These are phyloP conservation scores for Tangachromis dhanisi DNA, from an alignment of 2,113 vertebrate genomes.

Conservation along the genomic window DNA sequence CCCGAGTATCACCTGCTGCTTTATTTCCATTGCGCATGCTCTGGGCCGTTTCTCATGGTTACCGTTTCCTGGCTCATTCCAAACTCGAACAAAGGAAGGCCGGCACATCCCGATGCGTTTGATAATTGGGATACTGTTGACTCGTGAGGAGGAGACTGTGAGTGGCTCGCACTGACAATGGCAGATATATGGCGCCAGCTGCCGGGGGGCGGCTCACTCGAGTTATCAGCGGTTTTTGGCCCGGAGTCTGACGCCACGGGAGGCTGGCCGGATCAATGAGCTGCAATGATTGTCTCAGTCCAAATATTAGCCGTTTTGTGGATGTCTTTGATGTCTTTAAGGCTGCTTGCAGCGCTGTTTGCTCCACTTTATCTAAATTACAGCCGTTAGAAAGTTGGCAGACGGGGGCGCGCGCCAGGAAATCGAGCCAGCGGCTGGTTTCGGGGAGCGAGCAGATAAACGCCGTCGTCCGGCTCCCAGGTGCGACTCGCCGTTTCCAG, in stretches of 20 bases:
- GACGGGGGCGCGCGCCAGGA: background rate
- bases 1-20: background rate
- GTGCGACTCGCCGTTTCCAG: background rate
- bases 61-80: fast-evolving
- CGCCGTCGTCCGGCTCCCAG: background rate
- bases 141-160: background rate
- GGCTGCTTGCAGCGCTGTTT: slow-evolving; percentile 37
- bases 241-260: slow-evolving; percentile 61
- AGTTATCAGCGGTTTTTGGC: slow-evolving; percentile 44
- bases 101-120: background rate
- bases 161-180: background rate
- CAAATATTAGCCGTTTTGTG: slow-evolving; percentile 69
- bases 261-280: slow-evolving; percentile 71
- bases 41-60: background rate
- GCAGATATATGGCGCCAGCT: slow-evolving; percentile 24
- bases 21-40: background rate
- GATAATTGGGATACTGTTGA: background rate
- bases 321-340: slow-evolving; percentile 68
- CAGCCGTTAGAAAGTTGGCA: slow-evolving; percentile 51
- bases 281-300: slow-evolving; percentile 74
- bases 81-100: background rate
- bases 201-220: background rate
- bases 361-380: slow-evolving; percentile 55
- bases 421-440: background rate
- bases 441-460: background rate